Percentiles rank a stretch among this genome's conserved stretches.
These are phyloP conservation scores for Rhopalosiphum nymphaeae DNA, from an alignment of 2,888 invertebrate species.

Conservation along the genomic window DNA sequence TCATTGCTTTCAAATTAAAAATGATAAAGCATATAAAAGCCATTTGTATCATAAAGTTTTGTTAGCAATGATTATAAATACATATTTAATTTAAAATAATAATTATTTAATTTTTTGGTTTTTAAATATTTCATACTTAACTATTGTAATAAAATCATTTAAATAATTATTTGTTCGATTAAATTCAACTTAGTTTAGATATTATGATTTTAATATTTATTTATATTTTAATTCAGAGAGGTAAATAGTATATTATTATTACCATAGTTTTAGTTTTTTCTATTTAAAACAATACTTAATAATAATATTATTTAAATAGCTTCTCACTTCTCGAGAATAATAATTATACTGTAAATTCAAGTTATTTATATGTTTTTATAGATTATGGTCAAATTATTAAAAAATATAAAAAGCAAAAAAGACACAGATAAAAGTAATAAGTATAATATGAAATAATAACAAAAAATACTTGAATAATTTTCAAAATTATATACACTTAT, in stretches of 20 bases:
- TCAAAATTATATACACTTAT: neutral
- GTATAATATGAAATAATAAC: neutral
- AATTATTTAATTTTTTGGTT: neutral
- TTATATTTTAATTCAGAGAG: neutral
- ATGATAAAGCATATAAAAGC: neutral
- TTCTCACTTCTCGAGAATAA: neutral
- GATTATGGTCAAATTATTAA: neutral
- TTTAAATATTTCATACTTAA: neutral
- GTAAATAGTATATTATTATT: neutral
- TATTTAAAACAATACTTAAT: neutral
- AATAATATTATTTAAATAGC: neutral
- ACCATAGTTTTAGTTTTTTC: neutral
- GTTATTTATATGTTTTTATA: neutral
- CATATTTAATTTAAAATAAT: neutral
- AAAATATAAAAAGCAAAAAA: neutral
- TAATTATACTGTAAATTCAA: neutral
- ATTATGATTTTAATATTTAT: neutral
- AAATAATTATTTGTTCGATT: neutral
- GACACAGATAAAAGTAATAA: neutral
- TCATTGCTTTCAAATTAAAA: neutral
- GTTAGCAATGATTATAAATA: neutral
- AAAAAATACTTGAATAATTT: neutral
- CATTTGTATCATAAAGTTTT: neutral
- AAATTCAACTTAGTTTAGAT: neutral
- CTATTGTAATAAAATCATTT: neutral